Base-by-base conservation (phyloP, 2,888 invertebrate species). In the Acleris cristana region DNA sequence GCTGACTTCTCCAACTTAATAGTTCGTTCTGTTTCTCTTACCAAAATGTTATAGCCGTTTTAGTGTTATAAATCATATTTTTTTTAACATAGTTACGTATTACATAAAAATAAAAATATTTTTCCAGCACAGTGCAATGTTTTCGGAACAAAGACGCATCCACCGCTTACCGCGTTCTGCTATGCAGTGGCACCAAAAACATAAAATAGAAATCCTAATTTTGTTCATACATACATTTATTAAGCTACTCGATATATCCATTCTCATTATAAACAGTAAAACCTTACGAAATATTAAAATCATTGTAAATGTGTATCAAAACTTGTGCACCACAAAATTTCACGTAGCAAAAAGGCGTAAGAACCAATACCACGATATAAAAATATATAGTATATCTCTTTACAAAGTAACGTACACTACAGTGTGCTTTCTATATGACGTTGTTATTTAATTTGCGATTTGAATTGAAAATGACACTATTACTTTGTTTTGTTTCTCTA, bases 331-430 rank as follows among this genome's bases (percentile, higher is more conserved):
- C 72, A 77, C 79, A 79, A 77, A 79, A 75, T 73, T 40, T 66
- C 73, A 76, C 76, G 74, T 79, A 80, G 86, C 87, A 87, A 86
- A 86, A 84, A 82, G 84, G 79, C 79, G 72, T 84, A 82, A 79
- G 83, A 87, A 82, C 78, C 74, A 84, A 85, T 82, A 84, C 78
- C 83, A 82, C 71, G 70, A 78, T 87, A 88, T 81, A 87, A 89
- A 89, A 88, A 88, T 87, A 82, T 81, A 80, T 74, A 83, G 77
- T 83, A 79, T 79, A 79, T 84, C 79, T 85, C 76, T 77, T 77
- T 74, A 76, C 75, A 78, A 73, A 79, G 53, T 58, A 64, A 58
- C 18, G 14, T 51, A 61, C 49, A 52, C 61, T 66, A 66, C 61
- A 49, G 45, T 44, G 60, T 64, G 64, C 49, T 65, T 55, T 62